These are phyloP conservation scores for Chloromyia formosa DNA, from an alignment of 2,888 invertebrate species.

Conservation along the genomic window DNA sequence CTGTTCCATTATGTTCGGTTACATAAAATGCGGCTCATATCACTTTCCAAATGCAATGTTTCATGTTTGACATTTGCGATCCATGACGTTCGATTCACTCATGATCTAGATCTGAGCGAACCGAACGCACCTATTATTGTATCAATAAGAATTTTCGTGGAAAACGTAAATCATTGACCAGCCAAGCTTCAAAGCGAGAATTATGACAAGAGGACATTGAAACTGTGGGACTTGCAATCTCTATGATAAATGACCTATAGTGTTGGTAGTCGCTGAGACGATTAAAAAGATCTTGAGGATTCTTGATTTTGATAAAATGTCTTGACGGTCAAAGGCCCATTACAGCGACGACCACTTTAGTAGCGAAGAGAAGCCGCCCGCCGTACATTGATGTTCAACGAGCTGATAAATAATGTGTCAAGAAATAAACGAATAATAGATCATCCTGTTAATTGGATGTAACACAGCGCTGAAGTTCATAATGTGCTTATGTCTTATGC, in stretches of 20 bases:
- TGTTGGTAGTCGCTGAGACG: background rate
- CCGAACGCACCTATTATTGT: too few species aligned
- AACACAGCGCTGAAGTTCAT: constrained; percentile 1
- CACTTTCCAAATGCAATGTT: too few species aligned
- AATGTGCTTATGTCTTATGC: background rate
- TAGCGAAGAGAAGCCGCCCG: background rate
- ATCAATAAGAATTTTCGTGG: too few species aligned
- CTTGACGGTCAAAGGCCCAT: constrained; percentile 34
- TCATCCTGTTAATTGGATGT: constrained; percentile 32
- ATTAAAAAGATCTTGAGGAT: constrained; percentile 25
- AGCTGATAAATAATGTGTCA: constrained; percentile 19
- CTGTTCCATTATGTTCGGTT: too few species aligned
- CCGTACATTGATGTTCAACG: background rate
- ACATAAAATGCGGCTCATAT: too few species aligned
- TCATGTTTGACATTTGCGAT: too few species aligned
- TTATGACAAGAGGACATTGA: constrained; percentile 38
- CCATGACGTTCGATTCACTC: too few species aligned
- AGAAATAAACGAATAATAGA: constrained; percentile 29
- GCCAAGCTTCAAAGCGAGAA: constrained; percentile 15
- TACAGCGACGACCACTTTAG: background rate
- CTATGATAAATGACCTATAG: constrained; percentile 25
- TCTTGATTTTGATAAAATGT: constrained; percentile 37
- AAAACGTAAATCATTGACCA: too few species aligned
- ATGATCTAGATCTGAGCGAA: too few species aligned
- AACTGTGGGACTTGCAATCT: background rate